Evolutionary conservation across 2,797 vertebrate species (phyloP).

Genomic region (Myotis vivesi): DNA sequence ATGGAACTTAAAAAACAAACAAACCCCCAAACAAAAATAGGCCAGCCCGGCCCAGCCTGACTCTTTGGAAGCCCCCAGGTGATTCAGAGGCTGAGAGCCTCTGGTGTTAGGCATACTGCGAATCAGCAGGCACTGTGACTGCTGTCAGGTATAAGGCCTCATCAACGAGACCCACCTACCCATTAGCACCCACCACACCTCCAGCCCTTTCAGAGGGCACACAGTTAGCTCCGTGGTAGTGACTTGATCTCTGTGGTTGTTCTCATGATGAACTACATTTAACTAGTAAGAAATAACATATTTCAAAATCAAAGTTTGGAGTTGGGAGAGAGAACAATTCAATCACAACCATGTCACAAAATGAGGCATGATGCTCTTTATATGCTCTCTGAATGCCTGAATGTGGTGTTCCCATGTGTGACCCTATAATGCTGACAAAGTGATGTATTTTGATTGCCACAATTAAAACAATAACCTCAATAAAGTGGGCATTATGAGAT

Average conservation of each 20-base stretch:
- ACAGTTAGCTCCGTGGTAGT: not conserved
- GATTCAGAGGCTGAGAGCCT: not conserved
- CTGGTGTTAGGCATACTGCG: not conserved
- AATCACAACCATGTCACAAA: conserved; percentile 38
- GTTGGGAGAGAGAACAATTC: not conserved
- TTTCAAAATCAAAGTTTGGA: conserved; percentile 32
- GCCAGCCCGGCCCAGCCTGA: too few species aligned
- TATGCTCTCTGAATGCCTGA: conserved; percentile 38
- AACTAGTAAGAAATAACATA: not conserved
- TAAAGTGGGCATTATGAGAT: conserved; percentile 84
- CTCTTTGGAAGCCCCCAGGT: not conserved
- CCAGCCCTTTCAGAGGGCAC: not conserved
- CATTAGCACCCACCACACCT: not conserved
- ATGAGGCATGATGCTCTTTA: conserved; percentile 68
- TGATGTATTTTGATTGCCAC: conserved; percentile 80
- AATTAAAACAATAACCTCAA: conserved; percentile 86
- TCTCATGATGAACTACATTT: not conserved
- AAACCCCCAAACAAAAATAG: not conserved
- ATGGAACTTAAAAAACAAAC: not conserved
- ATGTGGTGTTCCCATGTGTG: conserved; percentile 58
- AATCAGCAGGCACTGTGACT: not conserved
- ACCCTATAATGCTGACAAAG: conserved; percentile 73
- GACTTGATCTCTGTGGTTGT: not conserved
- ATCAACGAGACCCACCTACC: not conserved
- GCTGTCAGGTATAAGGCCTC: not conserved